A percentile compares a stretch with the other conserved stretches of the same genome.
Evolutionary conservation across 2,888 invertebrate species (phyloP).

Genomic region (Nomada ferruginata): DNA sequence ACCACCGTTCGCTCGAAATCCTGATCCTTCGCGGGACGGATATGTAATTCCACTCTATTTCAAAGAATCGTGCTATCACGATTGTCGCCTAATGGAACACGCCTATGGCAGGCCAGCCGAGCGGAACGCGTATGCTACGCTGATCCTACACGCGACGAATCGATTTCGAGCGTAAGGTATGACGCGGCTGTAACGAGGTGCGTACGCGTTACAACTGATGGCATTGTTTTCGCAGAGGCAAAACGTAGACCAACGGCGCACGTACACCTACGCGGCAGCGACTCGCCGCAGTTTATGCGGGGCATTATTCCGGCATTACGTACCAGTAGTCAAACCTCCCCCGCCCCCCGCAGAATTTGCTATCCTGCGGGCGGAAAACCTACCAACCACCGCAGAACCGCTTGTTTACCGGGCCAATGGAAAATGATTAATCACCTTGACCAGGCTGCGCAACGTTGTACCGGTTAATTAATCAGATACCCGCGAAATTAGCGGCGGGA

Average conservation of each 20-base stretch:
- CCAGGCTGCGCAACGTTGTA: conserved; percentile 45
- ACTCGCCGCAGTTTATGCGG: conserved; percentile 81
- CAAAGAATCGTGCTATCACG: background rate
- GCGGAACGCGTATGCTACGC: background rate
- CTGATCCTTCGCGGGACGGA: too few relatives aligned
- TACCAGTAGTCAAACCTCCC: conserved; percentile 59
- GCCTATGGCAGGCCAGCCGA: background rate
- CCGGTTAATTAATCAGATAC: conserved; percentile 84
- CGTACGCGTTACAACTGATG: conserved; percentile 67
- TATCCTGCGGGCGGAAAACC: conserved; percentile 70
- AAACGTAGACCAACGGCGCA: conserved; percentile 15
- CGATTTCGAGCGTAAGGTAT: conserved; percentile 53
- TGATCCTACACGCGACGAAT: conserved; percentile 32
- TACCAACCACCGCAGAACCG: conserved; percentile 61
- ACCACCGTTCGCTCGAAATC: too few relatives aligned
- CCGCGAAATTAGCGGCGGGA: conserved; percentile 75
- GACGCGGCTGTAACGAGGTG: conserved; percentile 70
- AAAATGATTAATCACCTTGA: conserved; percentile 78
- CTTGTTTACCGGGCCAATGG: conserved; percentile 73
- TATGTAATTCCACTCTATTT: too few relatives aligned
- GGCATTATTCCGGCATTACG: conserved; percentile 83
- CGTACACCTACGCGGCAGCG: conserved; percentile 51
- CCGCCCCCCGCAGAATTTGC: conserved; percentile 28
- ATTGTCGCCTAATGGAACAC: background rate
- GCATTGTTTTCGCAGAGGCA: conserved; percentile 64